These are phyloP conservation scores for Trididemnum miniatum DNA, from an alignment of 23 tunicate genomes.

Conservation along the genomic window DNA sequence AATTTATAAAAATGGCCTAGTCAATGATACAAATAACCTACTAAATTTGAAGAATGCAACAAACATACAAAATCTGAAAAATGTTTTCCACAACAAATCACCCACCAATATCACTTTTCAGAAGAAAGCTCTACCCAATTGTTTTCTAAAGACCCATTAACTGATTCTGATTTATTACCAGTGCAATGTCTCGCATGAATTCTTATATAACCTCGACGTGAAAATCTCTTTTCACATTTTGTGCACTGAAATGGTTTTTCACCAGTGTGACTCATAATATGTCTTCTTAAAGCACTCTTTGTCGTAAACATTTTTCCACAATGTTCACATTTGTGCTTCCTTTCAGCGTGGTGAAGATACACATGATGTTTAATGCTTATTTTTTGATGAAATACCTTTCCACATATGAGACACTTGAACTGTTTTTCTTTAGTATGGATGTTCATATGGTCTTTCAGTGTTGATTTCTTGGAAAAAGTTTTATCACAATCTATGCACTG, in stretches of 20 bases:
- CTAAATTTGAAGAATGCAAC: too few species aligned
- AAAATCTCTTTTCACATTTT: not conserved
- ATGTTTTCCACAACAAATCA: too few species aligned
- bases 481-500: not conserved
- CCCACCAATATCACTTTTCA: too few species aligned
- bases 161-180: too few species aligned
- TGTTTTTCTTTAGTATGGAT: not conserved
- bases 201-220: not conserved
- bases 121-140: too few species aligned
- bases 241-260: not conserved
- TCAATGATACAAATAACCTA: too few species aligned
- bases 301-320: not conserved
- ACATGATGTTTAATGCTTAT: not conserved
- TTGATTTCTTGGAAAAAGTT: not conserved
- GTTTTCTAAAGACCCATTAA: too few species aligned
- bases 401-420: not conserved
- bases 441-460: not conserved
- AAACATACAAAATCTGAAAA: too few species aligned
- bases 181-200: too few species aligned
- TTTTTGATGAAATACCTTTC: not conserved
- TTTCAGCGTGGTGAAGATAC: not conserved
- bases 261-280: constrained; percentile 5
- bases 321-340: not conserved
- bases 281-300: not conserved
- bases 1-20: too few species aligned